Evolutionary conservation across 2,888 invertebrate species (phyloP), one percentile per base, ranked within the genome.

Genomic region (Bellardia bayeri): DNA sequence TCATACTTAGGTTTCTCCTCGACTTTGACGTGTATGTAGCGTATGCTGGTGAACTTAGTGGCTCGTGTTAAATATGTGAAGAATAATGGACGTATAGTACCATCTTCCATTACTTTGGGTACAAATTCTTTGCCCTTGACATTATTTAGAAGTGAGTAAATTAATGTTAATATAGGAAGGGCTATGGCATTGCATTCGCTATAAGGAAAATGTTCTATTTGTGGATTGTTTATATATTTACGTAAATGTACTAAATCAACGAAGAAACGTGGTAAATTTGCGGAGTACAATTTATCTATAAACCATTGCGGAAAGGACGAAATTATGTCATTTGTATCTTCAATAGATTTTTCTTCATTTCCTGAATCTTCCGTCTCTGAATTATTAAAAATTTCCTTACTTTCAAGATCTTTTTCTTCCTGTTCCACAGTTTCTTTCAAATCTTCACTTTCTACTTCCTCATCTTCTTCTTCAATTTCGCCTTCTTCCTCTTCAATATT

Each of bases 161-260:
- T 95, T 85, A 95, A 95, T 89, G 94, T 93, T 56, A 97, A 90
- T 87, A 97, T 95, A 14, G 95, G 95, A 87, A 96, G 91, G 45
- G 95, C 94, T 79, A 95, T 94, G 8, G 94, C 90, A 89, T 95
- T 95, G 8, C 96, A 95, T 87, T 96, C 95, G 5, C 94, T 94
- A 66, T 95, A 94, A 4, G 93, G 92, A 90, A 95, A 95, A 92
- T 97, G 95, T 92, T 97, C 97, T 7, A 97, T 95, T 94, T 97
- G 97, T 0, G 96, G 96, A 72, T 94, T 94, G 89, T 95, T 96
- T 86, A 96, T 95, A 90, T 96, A 95, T 66, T 95, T 94, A 85
- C 95, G 94, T 56, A 95, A 94, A n/a, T 95, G 95, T 81, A 95
- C 93, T 16, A 97, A 94, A 91, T 97, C 96, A 40, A 97, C 95